Base-by-base conservation (phyloP, 2,888 invertebrate species). In the Strigamia crassipes region DNA sequence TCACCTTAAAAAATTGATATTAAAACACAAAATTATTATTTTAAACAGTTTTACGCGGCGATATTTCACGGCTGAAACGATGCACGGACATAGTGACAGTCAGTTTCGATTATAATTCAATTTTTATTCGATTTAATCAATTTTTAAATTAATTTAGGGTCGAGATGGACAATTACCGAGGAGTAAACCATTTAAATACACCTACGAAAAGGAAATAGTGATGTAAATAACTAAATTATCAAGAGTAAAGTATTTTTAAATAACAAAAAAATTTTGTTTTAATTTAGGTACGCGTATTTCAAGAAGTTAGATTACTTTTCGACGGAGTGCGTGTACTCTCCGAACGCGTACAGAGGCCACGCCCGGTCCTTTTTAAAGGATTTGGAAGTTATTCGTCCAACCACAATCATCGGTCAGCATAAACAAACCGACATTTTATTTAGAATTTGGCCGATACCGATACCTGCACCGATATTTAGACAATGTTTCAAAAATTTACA, bases 131-230 rank as follows among this genome's bases (percentile, higher is more conserved):
- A 81, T 38, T 6, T 38, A 10, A 83, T 51, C n/a, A 86, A 86
- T 0, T 83, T 27, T 13, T 21, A n/a, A 31, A 73, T 27, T 21
- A 27, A 2, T 77, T 34, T 82, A 87, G 92, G 93, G 84, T 91
- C 91, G 85, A 85, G 94, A 94, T 86, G 95, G 94, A 84, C 90
- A 93, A 12, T 94, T 98, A 86, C 95, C 96, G 0, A 90, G 98
- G 85, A 96, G 96, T 21, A 99, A 99, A 87, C 98, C 98, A 0
- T 91, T 99, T 61, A 99, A 99, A 87, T 99, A 98, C 87, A 93
- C 96, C 0, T 99, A 98, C 88, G 99, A 99, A 88, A 99, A 99
- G 87, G 99, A 99, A 90, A 99, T 99, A 86, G 99, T 99, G 0
- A 96, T 98, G 96, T 98, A 85, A n/a, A n/a, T n/a, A n/a, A n/a